phyloP scores from a whole-genome alignment of 2,113 vertebrate species.

The Rhegmatorhina hoffmannsi region DNA sequence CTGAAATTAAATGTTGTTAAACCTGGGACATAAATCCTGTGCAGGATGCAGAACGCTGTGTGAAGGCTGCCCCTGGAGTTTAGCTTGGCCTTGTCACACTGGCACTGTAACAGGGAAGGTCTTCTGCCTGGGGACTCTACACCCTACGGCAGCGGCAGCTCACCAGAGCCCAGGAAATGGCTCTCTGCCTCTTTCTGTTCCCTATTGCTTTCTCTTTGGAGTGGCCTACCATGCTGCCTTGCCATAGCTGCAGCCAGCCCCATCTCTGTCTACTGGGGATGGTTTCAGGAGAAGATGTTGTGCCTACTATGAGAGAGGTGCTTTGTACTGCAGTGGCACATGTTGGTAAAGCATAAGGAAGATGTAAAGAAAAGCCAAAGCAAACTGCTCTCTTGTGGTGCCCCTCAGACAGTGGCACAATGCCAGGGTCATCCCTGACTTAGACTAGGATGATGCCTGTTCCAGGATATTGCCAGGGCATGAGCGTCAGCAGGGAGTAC shows the following conservation, averaged over 20 bases:
- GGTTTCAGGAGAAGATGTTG: neutral
- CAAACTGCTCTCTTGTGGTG: neutral
- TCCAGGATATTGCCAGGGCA: neutral
- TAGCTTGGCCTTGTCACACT: neutral
- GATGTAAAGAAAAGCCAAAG: neutral
- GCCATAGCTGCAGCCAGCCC: neutral
- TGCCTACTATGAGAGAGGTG: neutral
- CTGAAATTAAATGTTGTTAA: neutral
- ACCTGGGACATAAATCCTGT: neutral
- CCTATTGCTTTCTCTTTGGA: neutral
- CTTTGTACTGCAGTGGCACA: neutral
- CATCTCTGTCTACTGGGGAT: fast-evolving
- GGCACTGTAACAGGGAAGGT: neutral
- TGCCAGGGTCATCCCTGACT: fast-evolving
- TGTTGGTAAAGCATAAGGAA: neutral
- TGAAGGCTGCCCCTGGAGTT: neutral
- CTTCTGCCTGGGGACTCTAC: neutral
- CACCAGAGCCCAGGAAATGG: neutral
- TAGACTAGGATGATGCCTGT: fast-evolving
- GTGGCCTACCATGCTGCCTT: neutral
- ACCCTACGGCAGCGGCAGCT: neutral
- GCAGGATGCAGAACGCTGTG: fast-evolving
- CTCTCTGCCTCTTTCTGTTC: neutral
- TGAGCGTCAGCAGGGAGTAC: neutral
- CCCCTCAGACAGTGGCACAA: neutral